Base-by-base conservation (phyloP, 2,797 vertebrate genomes). In the Chelonia mydas region DNA sequence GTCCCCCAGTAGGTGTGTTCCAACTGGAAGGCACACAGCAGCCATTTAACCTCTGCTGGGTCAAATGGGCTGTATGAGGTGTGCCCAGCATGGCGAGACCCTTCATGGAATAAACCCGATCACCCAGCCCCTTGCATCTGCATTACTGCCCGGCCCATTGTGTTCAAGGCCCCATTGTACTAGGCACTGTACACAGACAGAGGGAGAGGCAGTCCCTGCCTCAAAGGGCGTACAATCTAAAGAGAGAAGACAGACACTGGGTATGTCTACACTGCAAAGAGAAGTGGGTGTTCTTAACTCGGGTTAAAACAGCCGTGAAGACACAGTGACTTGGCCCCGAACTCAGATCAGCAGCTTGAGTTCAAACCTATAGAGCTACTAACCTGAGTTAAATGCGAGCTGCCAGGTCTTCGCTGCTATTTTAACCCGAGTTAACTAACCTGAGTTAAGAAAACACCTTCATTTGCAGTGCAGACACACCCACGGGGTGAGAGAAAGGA, bases 111-210 rank as follows among this genome's bases (percentile, higher is more conserved):
- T 47, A 49, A 37, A 74, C 51, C 37, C 21, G 53, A 78, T 41
- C 80, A 77, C 19, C 19, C 41, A 57, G 77, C 51, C 37, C 0
- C 0, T 25, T 49, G 81, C 25, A 86, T n/a, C 50, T 37, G 15
- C 41, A 2, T 53, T 61, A 6, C 11, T 0, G 55, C 27, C 3
- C 12, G 61, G 37, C 53, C 53, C 68, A 6, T 10, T 3, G 2
- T 31, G 37, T 10, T 49, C 47, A 3, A 37, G 88, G 19, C 33
- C 83, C 5, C 37, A 2, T n/a, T 2, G 3, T 17, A 45, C 55
- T 51, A 31, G 68, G 79, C 83, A 57, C 45, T 49, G 6, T 65
- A 49, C 61, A n/a, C n/a, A 37, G 17, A 37, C 8, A 7, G 37
- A 53, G 21, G 9, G 37, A 53, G 21, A 89, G 25, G 50, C 7